Evolutionary conservation across 1,140 invertebrate species (phyloP).

Genomic region (Drosophila watanabei): DNA sequence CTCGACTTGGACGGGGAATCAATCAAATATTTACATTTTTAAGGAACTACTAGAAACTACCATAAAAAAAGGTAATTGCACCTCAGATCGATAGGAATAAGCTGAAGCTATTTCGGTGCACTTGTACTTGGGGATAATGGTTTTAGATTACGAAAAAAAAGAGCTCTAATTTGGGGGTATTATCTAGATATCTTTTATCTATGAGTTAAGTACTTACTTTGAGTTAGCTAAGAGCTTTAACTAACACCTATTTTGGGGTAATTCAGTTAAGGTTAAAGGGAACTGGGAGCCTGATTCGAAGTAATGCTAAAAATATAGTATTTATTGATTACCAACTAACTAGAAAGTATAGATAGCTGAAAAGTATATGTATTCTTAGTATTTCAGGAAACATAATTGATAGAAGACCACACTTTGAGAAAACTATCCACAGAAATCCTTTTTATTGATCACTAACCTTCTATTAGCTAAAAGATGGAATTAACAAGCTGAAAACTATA

Average conservation of each 20-base stretch:
- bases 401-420: too few relatives aligned
- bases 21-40: conserved; percentile 20
- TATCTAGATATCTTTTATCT: neutral
- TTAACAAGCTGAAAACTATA: too few relatives aligned
- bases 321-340: too few relatives aligned
- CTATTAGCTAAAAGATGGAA: too few relatives aligned
- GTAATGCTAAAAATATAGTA: neutral
- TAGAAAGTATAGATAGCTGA: too few relatives aligned
- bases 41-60: too few relatives aligned
- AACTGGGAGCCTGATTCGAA: accelerated
- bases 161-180: neutral
- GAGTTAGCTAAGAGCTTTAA: neutral
- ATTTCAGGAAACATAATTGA: too few relatives aligned
- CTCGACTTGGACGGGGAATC: neutral
- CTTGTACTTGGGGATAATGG: neutral
- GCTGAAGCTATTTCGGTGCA: neutral
- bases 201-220: neutral
- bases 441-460: too few relatives aligned
- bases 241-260: neutral
- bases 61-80: neutral
- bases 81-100: neutral
- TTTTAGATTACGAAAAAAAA: neutral
- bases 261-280: neutral
- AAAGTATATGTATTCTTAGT: too few relatives aligned
- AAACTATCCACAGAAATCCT: too few relatives aligned